Base-by-base conservation (phyloP, 2,113 vertebrate species). In the Lagenorhynchus albirostris region DNA sequence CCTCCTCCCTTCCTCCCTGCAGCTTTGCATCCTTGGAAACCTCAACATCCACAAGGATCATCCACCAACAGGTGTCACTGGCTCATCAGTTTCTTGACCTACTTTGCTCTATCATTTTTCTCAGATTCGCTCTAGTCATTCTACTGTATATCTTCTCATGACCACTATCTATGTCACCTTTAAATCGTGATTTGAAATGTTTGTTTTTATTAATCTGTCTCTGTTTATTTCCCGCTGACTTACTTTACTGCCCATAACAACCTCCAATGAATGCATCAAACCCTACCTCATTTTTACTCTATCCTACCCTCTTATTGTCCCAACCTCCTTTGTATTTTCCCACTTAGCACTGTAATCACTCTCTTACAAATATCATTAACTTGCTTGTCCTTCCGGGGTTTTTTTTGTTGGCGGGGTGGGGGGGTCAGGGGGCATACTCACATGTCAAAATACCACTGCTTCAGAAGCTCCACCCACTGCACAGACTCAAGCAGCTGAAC, bases 391-490 rank as follows among this genome's bases (percentile, higher is more conserved):
- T n/a, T 44, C 23, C 63, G 4, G 25, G 12, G 10, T 55, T 50
- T 38, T 58, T 21, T 21, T 60, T 50, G 50, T 50, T 50, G 50
- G 13, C 3, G 47, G 1, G 8, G 20, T 3, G 21, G 8, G 20
- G 23, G 3, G 8, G 25, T 11, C 23, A 12, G 25, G 23, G 23
- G 44, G 2, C 29, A 68, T 25, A 81, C 23, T 9, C 58, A 17
- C 21, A 10, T 50, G 58, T 94, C 1, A 23, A 41, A 86, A 71
- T 33, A 67, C 5, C 26, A 8, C 8, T 12, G 41, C 8, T 62
- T 70, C 41, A 1, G 14, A 81, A 38, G 0, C 29, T 17, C 26
- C 1, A 13, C 3, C 12, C 2, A 1, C 2, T 84, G 5, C 5
- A 55, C 2, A 18, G 25, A 18, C 6, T 0, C 14, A 58, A 5